Evolutionary conservation across 2,113 vertebrate species (phyloP).

Genomic region (Microcebus jonahi): DNA sequence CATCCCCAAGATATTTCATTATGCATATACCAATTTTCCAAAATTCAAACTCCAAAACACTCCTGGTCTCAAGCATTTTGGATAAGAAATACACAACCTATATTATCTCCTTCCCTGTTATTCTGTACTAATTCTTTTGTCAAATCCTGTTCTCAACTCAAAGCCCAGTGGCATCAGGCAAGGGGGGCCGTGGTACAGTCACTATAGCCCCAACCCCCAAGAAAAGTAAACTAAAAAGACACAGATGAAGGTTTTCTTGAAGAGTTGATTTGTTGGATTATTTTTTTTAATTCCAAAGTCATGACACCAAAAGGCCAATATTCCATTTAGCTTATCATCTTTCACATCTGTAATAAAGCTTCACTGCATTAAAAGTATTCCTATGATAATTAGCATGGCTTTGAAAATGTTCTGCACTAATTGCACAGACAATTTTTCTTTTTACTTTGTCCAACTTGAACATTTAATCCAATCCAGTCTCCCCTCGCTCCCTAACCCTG

Average conservation of each 20-base stretch:
- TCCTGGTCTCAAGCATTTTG: not conserved
- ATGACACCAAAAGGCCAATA: not conserved
- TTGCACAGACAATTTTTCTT: not conserved
- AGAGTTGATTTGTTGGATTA: not conserved
- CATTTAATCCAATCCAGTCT: not conserved
- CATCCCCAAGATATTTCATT: not conserved
- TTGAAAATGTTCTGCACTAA: not conserved
- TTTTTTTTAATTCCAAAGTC: not conserved
- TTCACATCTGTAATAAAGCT: not conserved
- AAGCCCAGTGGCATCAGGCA: not conserved
- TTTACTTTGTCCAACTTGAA: not conserved
- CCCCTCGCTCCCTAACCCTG: not conserved
- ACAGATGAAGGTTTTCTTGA: not conserved
- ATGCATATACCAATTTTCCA: not conserved
- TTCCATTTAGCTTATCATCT: not conserved
- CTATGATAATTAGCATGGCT: not conserved
- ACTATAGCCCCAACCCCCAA: not conserved
- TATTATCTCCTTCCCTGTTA: not conserved
- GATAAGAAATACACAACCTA: not conserved
- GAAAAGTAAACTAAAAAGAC: not conserved
- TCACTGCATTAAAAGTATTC: not conserved
- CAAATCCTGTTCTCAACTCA: not conserved
- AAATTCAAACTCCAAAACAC: not conserved
- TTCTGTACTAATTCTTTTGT: not conserved
- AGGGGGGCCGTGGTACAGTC: not conserved